Evolutionary conservation across 2,113 vertebrate genomes (phyloP).

Genomic region (Odontophorus gujanensis): DNA sequence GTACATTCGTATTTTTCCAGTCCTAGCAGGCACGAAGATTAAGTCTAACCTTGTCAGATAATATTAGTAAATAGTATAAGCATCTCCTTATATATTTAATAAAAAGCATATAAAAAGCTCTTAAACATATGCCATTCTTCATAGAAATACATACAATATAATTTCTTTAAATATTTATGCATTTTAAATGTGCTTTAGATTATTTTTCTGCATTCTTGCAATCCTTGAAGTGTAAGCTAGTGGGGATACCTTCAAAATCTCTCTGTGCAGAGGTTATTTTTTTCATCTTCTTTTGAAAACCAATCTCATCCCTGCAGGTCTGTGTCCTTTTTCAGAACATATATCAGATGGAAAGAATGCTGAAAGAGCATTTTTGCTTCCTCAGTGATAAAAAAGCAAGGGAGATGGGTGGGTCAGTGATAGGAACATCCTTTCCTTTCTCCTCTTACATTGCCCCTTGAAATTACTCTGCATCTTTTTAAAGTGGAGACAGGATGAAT

Average conservation of each 20-base stretch:
- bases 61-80: conserved; percentile 61
- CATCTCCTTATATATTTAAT: conserved; percentile 40
- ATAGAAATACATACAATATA: conserved; percentile 40
- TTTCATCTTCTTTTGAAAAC: conserved; percentile 60
- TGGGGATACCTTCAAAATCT: conserved; percentile 51
- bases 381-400: conserved; percentile 22
- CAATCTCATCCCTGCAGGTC: conserved; percentile 53
- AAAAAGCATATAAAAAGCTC: conserved; percentile 51
- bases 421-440: conserved; percentile 7
- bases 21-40: conserved; percentile 63
- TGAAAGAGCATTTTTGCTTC: conserved; percentile 62
- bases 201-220: conserved; percentile 46
- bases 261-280: conserved; percentile 25
- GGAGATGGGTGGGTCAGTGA: conserved; percentile 30
- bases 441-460: conserved; percentile 18
- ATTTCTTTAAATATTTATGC: conserved; percentile 56
- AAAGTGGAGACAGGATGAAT: conserved; percentile 52
- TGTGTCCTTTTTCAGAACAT: conserved; percentile 52
- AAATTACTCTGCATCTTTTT: conserved; percentile 40
- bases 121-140: conserved; percentile 12
- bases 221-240: conserved; percentile 36
- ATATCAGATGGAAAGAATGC: conserved; percentile 51
- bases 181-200: conserved; percentile 48
- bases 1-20: conserved; percentile 13
- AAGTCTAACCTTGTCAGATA: conserved; percentile 71